Evolutionary conservation across 1,140 invertebrate genomes (phyloP).

Genomic region (Drosophila baimaii): DNA sequence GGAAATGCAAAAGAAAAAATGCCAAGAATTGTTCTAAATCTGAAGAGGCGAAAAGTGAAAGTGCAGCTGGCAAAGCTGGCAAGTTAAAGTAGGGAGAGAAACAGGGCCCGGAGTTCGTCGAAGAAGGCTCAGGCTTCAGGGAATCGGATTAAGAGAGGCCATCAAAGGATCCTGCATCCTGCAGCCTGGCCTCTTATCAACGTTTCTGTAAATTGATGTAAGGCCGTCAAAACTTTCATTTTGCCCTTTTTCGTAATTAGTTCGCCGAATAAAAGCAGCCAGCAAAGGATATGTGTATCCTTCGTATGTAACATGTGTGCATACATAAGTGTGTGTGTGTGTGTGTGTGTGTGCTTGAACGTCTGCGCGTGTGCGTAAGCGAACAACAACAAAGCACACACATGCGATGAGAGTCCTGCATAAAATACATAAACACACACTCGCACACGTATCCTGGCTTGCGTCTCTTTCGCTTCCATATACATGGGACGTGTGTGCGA

Average conservation of each 20-base stretch:
- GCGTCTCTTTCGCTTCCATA: constrained; percentile 22
- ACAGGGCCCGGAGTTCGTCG: too few relatives aligned
- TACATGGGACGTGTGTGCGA: constrained; percentile 22
- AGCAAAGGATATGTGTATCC: constrained; percentile 30
- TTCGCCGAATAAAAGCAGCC: constrained; percentile 36
- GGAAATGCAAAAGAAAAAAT: constrained; percentile 61
- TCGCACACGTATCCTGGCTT: constrained; percentile 7
- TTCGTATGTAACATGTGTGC: constrained; percentile 1
- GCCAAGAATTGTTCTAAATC: constrained; percentile 75
- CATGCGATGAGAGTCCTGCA: constrained; percentile 45
- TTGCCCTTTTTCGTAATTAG: constrained; percentile 74
- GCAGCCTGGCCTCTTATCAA: not conserved
- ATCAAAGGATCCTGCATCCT: constrained; percentile 15
- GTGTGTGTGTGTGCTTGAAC: not conserved
- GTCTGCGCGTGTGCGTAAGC: constrained; percentile 46
- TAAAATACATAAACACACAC: constrained; percentile 56
- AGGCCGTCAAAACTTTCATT: constrained; percentile 66
- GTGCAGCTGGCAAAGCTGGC: constrained; percentile 21
- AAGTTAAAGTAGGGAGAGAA: too few relatives aligned
- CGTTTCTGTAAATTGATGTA: constrained; percentile 41
- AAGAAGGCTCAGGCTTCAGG: too few relatives aligned
- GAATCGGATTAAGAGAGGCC: constrained; percentile 8
- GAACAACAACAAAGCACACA: constrained; percentile 28
- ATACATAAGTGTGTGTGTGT: constrained; percentile 20
- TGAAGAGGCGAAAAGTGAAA: constrained; percentile 54